phyloP scores from a whole-genome alignment of 2,113 vertebrate species.

The Actenoides lindsayi region DNA sequence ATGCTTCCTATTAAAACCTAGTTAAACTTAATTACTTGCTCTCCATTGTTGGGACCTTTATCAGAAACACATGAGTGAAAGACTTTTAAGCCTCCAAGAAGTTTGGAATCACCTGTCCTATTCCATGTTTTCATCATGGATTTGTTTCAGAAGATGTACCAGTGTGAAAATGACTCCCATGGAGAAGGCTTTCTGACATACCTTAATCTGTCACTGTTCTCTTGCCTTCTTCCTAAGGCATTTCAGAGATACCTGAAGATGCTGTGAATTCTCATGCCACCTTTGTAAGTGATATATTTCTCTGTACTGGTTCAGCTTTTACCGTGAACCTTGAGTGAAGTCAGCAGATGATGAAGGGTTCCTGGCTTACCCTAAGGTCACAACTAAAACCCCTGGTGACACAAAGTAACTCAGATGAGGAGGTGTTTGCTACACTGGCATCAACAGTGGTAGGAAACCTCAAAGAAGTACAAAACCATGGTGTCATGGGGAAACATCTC shows the following conservation, averaged over 20 bases:
- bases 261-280: background rate
- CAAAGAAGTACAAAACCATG: background rate
- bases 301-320: background rate
- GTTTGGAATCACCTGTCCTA: background rate
- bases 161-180: background rate
- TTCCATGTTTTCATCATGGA: background rate
- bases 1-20: background rate
- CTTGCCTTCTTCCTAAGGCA: background rate
- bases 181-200: background rate
- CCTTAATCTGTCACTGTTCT: background rate
- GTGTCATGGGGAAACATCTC: rapidly evolving
- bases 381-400: background rate
- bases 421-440: background rate
- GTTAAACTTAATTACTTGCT: background rate
- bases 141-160: background rate
- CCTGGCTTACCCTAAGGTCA: background rate
- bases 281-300: background rate
- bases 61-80: background rate
- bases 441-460: background rate
- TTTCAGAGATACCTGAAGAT: background rate
- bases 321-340: background rate
- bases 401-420: background rate
- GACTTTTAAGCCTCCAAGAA: background rate
- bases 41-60: background rate
- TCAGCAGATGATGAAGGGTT: background rate